phyloP scores from a whole-genome alignment of 2,113 vertebrate genomes.

The Mobula hypostoma region DNA sequence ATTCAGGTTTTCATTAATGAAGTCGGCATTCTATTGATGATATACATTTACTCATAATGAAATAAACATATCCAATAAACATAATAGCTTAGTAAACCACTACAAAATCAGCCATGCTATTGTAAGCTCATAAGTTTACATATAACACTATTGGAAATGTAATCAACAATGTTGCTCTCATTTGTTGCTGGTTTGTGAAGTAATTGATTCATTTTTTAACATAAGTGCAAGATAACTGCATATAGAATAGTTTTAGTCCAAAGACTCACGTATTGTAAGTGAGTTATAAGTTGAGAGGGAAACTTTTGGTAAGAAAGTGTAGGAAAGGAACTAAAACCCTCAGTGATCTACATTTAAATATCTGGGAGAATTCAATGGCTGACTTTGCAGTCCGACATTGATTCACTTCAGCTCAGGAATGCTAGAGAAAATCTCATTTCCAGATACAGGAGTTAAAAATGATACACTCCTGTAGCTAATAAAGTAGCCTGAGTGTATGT shows the following conservation, averaged over 20 bases:
- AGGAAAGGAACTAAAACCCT: not conserved
- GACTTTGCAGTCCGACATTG: not conserved
- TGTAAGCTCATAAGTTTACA: slow-evolving; percentile 28
- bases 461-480: not conserved
- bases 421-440: not conserved
- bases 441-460: not conserved
- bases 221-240: not conserved
- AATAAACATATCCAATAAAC: slow-evolving; percentile 35
- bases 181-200: slow-evolving; percentile 26
- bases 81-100: slow-evolving; percentile 28
- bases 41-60: slow-evolving; percentile 14
- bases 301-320: not conserved
- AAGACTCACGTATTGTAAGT: not conserved
- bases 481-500: too few species aligned
- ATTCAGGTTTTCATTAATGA: slow-evolving; percentile 32
- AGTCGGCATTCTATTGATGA: slow-evolving; percentile 7
- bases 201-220: slow-evolving; percentile 5
- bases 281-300: not conserved
- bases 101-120: slow-evolving; percentile 14
- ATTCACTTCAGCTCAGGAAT: not conserved
- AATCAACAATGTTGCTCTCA: slow-evolving; percentile 11
- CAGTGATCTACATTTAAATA: not conserved
- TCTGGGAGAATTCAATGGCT: not conserved
- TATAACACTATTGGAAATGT: slow-evolving; percentile 35
- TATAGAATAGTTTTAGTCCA: slow-evolving; percentile 16